Evolutionary conservation across 2,888 invertebrate genomes (phyloP).

Genomic region (Notocelia uddmanniana): DNA sequence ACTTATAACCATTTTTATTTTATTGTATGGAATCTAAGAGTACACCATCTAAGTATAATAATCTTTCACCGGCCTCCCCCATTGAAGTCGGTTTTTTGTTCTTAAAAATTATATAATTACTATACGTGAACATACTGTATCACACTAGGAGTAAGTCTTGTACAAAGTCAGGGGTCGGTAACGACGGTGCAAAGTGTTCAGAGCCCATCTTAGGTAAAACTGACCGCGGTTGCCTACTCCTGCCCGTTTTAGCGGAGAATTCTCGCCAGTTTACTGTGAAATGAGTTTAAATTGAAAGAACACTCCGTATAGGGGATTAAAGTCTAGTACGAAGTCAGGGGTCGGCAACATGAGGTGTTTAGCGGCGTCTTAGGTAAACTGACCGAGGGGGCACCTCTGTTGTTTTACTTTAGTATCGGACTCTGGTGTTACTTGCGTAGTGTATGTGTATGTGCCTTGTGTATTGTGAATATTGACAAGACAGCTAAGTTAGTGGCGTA

Average conservation of each 20-base stretch:
- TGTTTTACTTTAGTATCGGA: conserved; percentile 31
- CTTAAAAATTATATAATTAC: too few relatives aligned
- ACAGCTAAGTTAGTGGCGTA: not conserved
- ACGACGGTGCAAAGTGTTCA: conserved; percentile 25
- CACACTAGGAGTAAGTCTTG: not conserved
- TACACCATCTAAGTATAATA: too few relatives aligned
- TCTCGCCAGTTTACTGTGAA: not conserved
- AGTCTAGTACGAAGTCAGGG: conserved; percentile 36
- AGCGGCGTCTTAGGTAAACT: conserved; percentile 51
- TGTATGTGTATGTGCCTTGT: too few relatives aligned
- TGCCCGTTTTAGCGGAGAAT: conserved; percentile 10
- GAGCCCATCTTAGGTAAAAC: conserved; percentile 22
- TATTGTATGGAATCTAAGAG: too few relatives aligned
- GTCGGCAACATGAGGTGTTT: conserved; percentile 51
- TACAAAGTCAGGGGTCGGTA: conserved; percentile 27
- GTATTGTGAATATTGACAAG: not conserved
- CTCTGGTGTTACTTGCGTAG: not conserved
- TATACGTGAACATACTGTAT: conserved; percentile 2
- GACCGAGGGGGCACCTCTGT: conserved; percentile 39
- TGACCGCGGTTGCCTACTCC: conserved; percentile 15
- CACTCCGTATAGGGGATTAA: conserved; percentile 37
- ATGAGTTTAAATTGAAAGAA: conserved; percentile 11
- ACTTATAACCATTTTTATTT: too few relatives aligned
- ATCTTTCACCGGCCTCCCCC: too few relatives aligned
- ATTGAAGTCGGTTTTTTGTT: too few relatives aligned